These are phyloP conservation scores for Dryobates pubescens DNA, from an alignment of 2,797 vertebrate genomes.

Conservation along the genomic window DNA sequence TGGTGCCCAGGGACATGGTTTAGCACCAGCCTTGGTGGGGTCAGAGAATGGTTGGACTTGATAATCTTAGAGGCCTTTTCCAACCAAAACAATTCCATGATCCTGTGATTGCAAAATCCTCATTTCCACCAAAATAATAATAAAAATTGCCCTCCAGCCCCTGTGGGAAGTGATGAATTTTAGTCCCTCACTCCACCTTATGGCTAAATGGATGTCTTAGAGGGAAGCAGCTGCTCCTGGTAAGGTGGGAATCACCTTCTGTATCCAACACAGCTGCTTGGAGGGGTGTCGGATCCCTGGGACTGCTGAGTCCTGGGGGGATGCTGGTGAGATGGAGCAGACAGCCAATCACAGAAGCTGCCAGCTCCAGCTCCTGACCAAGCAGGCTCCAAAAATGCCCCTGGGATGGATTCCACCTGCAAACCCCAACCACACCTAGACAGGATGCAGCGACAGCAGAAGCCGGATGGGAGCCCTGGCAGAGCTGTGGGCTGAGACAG, in stretches of 20 bases:
- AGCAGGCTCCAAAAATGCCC: not conserved
- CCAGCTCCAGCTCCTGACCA: not conserved
- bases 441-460: not conserved
- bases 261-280: not conserved
- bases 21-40: too few species aligned
- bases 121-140: not conserved
- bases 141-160: not conserved
- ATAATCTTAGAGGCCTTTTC: too few species aligned
- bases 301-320: not conserved
- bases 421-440: not conserved
- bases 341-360: not conserved
- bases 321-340: not conserved
- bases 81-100: too few species aligned
- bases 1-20: too few species aligned
- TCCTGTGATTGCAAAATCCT: not conserved
- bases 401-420: not conserved
- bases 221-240: not conserved
- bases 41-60: too few species aligned
- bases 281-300: not conserved
- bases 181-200: not conserved
- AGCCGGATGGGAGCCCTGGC: fast-evolving
- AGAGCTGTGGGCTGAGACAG: not conserved
- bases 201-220: not conserved
- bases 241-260: not conserved
- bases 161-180: fast-evolving